phyloP scores from a whole-genome alignment of 2,888 invertebrate species.

The Furcula furcula region DNA sequence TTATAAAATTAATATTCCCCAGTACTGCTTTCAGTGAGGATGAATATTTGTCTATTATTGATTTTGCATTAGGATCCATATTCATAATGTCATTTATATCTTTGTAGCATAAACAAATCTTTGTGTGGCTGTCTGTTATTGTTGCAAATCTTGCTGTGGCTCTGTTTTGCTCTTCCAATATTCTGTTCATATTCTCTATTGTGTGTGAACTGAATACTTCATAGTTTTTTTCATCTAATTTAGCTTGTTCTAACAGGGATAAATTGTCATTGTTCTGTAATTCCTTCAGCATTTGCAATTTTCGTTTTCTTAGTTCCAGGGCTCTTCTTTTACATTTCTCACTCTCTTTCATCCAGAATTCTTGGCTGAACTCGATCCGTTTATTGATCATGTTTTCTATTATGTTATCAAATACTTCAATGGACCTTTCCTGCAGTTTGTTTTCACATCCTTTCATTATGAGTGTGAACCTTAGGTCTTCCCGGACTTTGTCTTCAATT shows the following conservation, averaged over 20 bases:
- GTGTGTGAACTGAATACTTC: constrained; percentile 62
- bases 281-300: constrained; percentile 64
- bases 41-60: constrained; percentile 65
- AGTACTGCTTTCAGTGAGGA: constrained; percentile 60
- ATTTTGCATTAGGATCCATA: constrained; percentile 62
- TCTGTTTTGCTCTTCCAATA: constrained; percentile 75
- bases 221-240: constrained; percentile 70
- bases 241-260: constrained; percentile 59
- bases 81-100: constrained; percentile 74
- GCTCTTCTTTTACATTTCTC: constrained; percentile 60
- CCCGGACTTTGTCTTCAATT: constrained; percentile 55
- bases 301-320: constrained; percentile 63
- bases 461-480: constrained; percentile 56
- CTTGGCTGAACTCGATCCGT: constrained; percentile 51
- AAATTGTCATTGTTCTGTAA: constrained; percentile 78
- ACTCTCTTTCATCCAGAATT: constrained; percentile 55
- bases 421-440: constrained; percentile 49
- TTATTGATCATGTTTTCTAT: constrained; percentile 61
- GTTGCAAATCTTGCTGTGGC: constrained; percentile 73
- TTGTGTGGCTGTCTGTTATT: constrained; percentile 80
- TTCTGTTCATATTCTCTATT: constrained; percentile 72
- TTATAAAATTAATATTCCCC: constrained; percentile 64
- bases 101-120: constrained; percentile 80
- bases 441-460: constrained; percentile 60
- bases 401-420: constrained; percentile 51